Base-by-base conservation (phyloP, 2,888 invertebrate species). In the Schizaphis graminum region DNA sequence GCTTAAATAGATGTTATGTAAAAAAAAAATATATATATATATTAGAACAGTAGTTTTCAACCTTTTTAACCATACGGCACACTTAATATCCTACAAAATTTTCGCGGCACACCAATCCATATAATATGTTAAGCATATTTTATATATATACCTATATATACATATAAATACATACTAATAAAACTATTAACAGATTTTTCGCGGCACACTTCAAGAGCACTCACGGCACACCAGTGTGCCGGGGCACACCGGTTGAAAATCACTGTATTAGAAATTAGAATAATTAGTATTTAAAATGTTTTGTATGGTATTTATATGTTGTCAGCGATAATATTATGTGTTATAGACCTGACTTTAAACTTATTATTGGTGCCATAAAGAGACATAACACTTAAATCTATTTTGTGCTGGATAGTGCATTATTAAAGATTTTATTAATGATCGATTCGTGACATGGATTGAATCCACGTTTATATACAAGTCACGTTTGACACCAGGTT, bases 381-480 rank as follows among this genome's bases (percentile, higher is more conserved):
- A 77, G 35, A 28, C 0, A 67, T 49, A 90, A 21, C 10, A 67
- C 26, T 41, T 91, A 41, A 56, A 86, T 86, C 91, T 24, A 21
- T 91, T 57, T 91, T 86, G 13, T 47, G 24, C n/a, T 11, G 84
- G 47, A 67, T 35, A 57, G 47, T 56, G 49, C 26, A 5, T 91
- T 85, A 91, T 85, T 56, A 61, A 53, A 91, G 44, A 61, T 86
- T 91, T 57, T 86, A 57, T 57, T 86, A 26, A 91, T 85, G 91
- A 91, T 86, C 47, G 85, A 85, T 91, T 91, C 91, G 41, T 91
- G 91, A 91, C 91, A 86, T 35, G 91, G 86, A 91, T 91, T 86
- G 86, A 35, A 44, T 57, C 3, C 35, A 10, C 35, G n/a, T 86
- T 44, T 86, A 5, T 47, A 91, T 26, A 86, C 86, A 21, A 61